Base-by-base conservation (phyloP, 1,140 invertebrate species). In the Rhizoglyphus robini region DNA sequence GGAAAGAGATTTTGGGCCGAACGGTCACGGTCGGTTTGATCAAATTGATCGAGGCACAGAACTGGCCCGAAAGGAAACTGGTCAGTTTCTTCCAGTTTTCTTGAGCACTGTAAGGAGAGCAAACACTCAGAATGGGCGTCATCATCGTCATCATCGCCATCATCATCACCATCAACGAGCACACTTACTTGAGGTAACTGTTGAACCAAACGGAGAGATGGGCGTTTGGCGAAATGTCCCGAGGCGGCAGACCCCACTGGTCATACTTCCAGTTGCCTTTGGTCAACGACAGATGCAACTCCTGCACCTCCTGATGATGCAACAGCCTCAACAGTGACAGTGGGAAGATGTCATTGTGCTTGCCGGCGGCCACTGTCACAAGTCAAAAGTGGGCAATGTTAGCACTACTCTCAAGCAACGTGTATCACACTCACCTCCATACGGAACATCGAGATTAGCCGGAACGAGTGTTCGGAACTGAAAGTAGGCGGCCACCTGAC, bases 41-140 rank as follows among this genome's bases (percentile, higher is more conserved):
- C 74, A 96, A 96, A 79, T 96, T 97, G 4, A 99, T 77, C 1
- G 94, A 97, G 27, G 92, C 88, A 81, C 95, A 99, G 54, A 97
- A 83, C 1, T 96, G 80, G 4, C 94, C 94, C 34, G 92, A 91
- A 27, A 99, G 79, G 0, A 90, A 86, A 74, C 90, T 88, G 58
- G 87, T 87, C 38, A 97, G 75, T 68, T 87, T 84, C 70, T 83
- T 84, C 94, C 94, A 97, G 69, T 87, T 84, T 63, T 82, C 77
- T 73, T 95, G 83, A 20, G 95, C 81, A 68, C 77, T 78, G 65
- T 69, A 48, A 64, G 65, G 66, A 68, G 59, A 38, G 62, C 63
- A 69, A 31, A 54, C 29, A 48, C 65, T 41, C 58, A 30, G 65
- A 34, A 62, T 29, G 31, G 51, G 15, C 25, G 49, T 57, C 61